Evolutionary conservation across 2,797 vertebrate genomes (phyloP), one percentile per base, ranked within the genome.

Genomic region (Xiphophorus birchmanni): DNA sequence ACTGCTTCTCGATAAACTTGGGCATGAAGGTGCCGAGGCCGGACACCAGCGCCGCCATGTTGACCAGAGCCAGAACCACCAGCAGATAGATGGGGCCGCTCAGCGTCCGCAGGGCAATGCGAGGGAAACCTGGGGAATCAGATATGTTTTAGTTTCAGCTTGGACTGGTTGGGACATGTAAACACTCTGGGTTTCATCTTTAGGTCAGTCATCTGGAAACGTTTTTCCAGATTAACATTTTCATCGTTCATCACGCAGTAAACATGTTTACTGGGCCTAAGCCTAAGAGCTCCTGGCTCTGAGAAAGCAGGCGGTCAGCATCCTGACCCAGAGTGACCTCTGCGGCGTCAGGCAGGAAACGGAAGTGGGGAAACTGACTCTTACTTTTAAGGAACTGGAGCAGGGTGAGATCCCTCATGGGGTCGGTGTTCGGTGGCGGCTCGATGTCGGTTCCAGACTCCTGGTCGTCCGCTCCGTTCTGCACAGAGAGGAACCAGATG

Each of bases 1-100:
- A 99, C 81, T 99, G 98, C 2, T 92, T 95, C 91, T 99, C 98
- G 21, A 99, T 95, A 91, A 98, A 97, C 93, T 99, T 99, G 47
- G 95, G 92, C 96, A 98, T 96, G 87, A 99, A 99, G 0, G 97
- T 99, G n/a, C 96, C 96, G 23, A 98, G 89, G 0, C 98, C 98
- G 0, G 97, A 95, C 0, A 96, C 94, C 95, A 97, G 95, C 63
- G 95, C 97, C 0, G 96, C 96, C 74, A 96, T 80, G 88, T 96
- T 97, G 52, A 98, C 97, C 92, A 98, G 97, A 0, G 97, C 96
- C 92, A 99, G 88, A 67, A 98, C 96, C 89, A 98, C 96, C 89
- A 98, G 90, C 80, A 99, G 93, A 89, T 95, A 99, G 79, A 98
- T 86, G 0, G 97, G 97, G 50, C 96, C 97, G 8, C 91, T 88